Evolutionary conservation across 2,113 vertebrate genomes (phyloP).

Genomic region (Neolamprologus toae): DNA sequence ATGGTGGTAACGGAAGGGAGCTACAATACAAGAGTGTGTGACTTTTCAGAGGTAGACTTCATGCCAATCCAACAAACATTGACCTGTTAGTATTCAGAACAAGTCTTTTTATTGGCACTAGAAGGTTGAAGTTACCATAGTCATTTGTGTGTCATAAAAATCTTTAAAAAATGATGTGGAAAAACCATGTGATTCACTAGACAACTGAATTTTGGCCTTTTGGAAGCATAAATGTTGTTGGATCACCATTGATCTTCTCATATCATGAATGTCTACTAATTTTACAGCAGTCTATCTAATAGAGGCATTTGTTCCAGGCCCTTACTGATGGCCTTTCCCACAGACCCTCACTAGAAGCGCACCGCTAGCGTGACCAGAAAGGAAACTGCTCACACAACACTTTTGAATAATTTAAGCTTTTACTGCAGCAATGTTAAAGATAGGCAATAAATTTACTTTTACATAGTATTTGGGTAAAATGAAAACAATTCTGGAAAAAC

Average conservation of each 20-base stretch:
- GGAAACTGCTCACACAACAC: background rate
- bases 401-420: background rate
- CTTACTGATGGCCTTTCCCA: background rate
- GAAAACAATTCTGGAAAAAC: background rate
- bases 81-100: background rate
- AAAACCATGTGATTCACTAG: background rate
- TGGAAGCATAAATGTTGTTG: background rate
- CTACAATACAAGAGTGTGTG: background rate
- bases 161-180: background rate
- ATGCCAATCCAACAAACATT: background rate
- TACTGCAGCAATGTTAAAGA: background rate
- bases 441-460: conserved; percentile 8
- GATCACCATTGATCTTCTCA: background rate
- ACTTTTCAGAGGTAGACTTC: background rate
- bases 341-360: background rate
- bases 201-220: no score
- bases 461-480: conserved; percentile 22
- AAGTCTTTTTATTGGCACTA: background rate
- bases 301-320: background rate
- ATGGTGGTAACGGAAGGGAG: background rate
- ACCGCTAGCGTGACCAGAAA: background rate
- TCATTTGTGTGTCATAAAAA: background rate
- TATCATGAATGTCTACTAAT: background rate
- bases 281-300: background rate
- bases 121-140: background rate